phyloP scores from a whole-genome alignment of 2,113 vertebrate genomes.

The Pipra filicauda region DNA sequence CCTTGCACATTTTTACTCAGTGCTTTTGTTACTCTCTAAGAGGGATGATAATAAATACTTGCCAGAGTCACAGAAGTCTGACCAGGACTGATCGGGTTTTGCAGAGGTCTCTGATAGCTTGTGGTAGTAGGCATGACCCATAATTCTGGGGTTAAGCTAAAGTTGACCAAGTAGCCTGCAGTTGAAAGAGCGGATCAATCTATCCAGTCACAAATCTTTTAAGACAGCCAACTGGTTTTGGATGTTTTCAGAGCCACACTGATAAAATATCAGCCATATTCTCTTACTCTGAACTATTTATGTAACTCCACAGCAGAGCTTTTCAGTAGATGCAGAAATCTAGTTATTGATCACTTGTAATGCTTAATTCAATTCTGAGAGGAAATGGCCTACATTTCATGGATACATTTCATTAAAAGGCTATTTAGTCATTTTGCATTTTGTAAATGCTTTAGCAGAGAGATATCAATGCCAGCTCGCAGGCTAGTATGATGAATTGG shows the following conservation, averaged over 20 bases:
- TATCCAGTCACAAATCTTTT: not conserved
- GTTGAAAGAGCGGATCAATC: not conserved
- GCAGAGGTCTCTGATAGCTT: not conserved
- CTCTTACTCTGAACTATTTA: not conserved
- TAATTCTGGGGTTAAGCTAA: not conserved
- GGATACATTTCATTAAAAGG: conserved; percentile 54
- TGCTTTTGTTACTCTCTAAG: not conserved
- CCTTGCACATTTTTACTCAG: not conserved
- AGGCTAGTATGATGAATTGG: not conserved
- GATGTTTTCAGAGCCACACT: not conserved
- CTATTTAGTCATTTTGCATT: conserved; percentile 44
- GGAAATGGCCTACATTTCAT: conserved; percentile 43
- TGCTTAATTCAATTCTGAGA: conserved; percentile 30
- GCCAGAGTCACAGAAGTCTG: not conserved
- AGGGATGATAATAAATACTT: not conserved
- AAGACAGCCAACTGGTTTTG: not conserved
- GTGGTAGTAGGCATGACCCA: not conserved
- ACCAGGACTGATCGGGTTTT: not conserved
- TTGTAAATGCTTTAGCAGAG: conserved; percentile 30
- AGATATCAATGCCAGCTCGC: not conserved
- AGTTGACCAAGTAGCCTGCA: not conserved
- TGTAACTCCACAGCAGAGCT: not conserved
- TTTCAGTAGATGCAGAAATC: conserved; percentile 9
- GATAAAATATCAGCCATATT: conserved; percentile 1
- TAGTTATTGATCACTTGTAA: conserved; percentile 47